These are phyloP conservation scores for Camponotus floridanus DNA, from an alignment of 1,140 invertebrate species.

Conservation along the genomic window DNA sequence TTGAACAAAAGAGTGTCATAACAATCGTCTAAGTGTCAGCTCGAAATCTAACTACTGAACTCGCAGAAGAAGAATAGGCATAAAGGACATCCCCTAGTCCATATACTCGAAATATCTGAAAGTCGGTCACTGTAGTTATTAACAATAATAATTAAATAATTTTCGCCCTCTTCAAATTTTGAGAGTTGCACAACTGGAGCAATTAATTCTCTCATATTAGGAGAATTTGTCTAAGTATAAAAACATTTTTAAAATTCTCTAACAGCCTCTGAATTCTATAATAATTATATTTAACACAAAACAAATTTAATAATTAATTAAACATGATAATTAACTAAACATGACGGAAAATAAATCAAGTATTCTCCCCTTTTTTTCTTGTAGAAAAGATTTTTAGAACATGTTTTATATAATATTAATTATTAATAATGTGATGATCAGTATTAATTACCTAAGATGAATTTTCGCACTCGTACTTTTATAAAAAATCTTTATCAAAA, in stretches of 20 bases:
- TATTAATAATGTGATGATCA: too few relatives aligned
- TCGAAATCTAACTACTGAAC: constrained; percentile 32
- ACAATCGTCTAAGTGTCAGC: neutral
- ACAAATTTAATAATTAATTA: neutral
- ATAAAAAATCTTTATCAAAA: too few relatives aligned
- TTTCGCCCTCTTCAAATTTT: neutral
- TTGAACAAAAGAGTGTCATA: constrained; percentile 33
- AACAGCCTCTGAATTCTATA: neutral
- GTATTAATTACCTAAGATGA: too few relatives aligned
- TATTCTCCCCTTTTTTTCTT: neutral
- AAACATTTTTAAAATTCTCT: too few relatives aligned
- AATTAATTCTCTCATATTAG: neutral
- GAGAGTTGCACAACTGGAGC: neutral
- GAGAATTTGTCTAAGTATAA: neutral
- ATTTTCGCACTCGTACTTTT: too few relatives aligned
- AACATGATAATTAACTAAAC: neutral
- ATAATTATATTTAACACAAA: too few relatives aligned
- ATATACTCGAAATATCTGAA: constrained; percentile 38
- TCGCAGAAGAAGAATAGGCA: neutral
- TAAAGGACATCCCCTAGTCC: constrained; percentile 2
- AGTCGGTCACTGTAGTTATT: neutral
- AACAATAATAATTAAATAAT: too few relatives aligned
- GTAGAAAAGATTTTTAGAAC: neutral
- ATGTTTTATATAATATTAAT: too few relatives aligned
- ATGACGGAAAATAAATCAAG: neutral